Percentiles rank a stretch among this genome's conserved stretches.
phyloP scores from a whole-genome alignment of 2,113 vertebrate genomes.

The Oostethus manadensis region DNA sequence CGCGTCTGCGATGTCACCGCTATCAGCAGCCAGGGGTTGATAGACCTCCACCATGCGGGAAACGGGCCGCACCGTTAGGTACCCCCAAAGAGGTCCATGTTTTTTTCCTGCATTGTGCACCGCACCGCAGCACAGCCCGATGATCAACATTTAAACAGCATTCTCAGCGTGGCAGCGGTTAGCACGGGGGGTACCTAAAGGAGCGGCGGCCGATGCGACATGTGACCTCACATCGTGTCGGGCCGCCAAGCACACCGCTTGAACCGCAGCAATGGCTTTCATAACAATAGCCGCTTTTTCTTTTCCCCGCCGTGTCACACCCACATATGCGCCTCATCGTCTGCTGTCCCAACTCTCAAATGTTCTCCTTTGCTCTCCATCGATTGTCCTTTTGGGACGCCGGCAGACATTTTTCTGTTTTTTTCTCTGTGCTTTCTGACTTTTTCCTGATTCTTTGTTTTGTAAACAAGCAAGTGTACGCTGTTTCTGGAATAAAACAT shows the following conservation, averaged over 20 bases:
- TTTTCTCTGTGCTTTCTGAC: constrained; percentile 24
- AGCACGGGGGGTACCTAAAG: constrained; percentile 4
- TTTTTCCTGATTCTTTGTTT: constrained; percentile 34
- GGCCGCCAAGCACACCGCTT: constrained; percentile 59
- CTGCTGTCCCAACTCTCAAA: constrained; percentile 50
- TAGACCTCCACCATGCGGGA: not conserved
- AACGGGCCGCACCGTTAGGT: not conserved
- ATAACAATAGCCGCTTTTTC: not conserved
- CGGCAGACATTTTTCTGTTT: not conserved
- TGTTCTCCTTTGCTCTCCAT: too few relatives aligned
- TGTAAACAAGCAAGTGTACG: constrained; percentile 56
- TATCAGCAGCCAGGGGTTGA: constrained; percentile 50
- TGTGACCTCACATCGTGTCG: constrained; percentile 42
- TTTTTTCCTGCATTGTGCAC: constrained; percentile 22
- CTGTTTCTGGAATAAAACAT: constrained; percentile 75
- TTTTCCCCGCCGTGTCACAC: constrained; percentile 43
- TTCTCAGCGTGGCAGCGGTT: not conserved
- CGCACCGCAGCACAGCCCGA: too few relatives aligned
- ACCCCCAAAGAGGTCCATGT: not conserved
- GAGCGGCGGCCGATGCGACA: constrained; percentile 21
- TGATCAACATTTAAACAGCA: too few relatives aligned
- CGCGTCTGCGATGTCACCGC: constrained; percentile 36
- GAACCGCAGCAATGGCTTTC: constrained; percentile 38
- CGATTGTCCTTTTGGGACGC: too few relatives aligned
- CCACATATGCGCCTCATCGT: constrained; percentile 55